Evolutionary conservation across 2,888 invertebrate species (phyloP).

Genomic region (Drosophila borborema): DNA sequence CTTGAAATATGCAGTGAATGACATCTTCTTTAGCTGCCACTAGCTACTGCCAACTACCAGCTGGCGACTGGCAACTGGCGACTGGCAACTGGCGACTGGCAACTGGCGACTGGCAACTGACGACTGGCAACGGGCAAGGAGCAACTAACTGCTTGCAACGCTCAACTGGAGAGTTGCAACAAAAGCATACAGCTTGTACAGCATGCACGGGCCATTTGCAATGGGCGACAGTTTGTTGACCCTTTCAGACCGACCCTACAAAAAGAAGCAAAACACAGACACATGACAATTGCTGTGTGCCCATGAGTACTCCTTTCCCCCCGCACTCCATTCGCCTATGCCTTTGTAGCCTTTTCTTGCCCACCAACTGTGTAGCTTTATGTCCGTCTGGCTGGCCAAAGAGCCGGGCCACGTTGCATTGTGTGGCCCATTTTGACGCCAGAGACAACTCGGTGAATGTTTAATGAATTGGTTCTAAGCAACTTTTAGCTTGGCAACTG

Average conservation of each 20-base stretch:
- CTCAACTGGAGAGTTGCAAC: conserved; percentile 13
- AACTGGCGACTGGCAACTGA: neutral
- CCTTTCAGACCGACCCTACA: conserved; percentile 35
- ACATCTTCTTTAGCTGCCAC: conserved; percentile 22
- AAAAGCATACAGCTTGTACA: conserved; percentile 13
- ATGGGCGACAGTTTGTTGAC: conserved; percentile 69
- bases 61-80: too few relatives aligned
- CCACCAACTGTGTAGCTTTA: conserved; percentile 11
- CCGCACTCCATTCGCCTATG: neutral
- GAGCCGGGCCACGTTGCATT: conserved; percentile 45
- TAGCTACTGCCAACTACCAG: conserved; percentile 9
- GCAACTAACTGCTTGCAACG: conserved; percentile 19
- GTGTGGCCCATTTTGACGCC: conserved; percentile 61
- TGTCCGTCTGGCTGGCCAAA: conserved; percentile 12
- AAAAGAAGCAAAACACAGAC: conserved; percentile 18
- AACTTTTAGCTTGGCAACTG: conserved; percentile 55
- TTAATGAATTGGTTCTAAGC: conserved; percentile 72
- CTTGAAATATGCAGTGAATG: conserved; percentile 55
- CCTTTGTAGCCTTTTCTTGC: conserved; percentile 14
- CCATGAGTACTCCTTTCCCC: conserved; percentile 21
- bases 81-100: too few relatives aligned
- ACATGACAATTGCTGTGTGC: conserved; percentile 57
- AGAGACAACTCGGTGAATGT: conserved; percentile 68
- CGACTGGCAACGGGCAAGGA: conserved; percentile 1
- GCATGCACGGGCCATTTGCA: conserved; percentile 46